Conservation (phyloP, 2,888 invertebrate species). For the Parelbella ahira region DNA sequence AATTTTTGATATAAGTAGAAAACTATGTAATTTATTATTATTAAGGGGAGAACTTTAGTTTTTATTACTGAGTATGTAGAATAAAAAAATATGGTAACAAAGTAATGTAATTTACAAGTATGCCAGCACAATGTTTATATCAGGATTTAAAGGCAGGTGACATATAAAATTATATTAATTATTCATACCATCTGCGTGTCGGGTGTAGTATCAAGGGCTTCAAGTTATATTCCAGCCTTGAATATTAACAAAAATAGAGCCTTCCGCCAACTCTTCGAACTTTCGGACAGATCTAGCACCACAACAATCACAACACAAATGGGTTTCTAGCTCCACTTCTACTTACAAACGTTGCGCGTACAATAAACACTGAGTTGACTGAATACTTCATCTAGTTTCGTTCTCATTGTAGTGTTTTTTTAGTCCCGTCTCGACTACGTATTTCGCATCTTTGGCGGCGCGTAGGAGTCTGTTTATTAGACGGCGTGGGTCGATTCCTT, state of each 20-base stretch:
- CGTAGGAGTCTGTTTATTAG: constrained; percentile 72
- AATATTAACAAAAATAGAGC: constrained; percentile 40
- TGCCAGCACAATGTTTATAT: too few relatives aligned
- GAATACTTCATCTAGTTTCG: constrained; percentile 46
- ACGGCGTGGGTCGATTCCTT: constrained; percentile 69
- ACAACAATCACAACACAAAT: constrained; percentile 29
- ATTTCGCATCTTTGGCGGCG: constrained; percentile 45
- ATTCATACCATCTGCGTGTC: constrained; percentile 33
- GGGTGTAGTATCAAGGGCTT: constrained; percentile 32
- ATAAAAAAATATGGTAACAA: too few relatives aligned
- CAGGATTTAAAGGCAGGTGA: too few relatives aligned
- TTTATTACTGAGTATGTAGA: too few relatives aligned
- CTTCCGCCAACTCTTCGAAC: constrained; percentile 32
- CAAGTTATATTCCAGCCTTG: constrained; percentile 43
- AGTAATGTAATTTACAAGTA: too few relatives aligned
- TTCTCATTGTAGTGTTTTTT: constrained; percentile 46
- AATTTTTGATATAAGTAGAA: too few relatives aligned
- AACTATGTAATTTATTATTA: too few relatives aligned
- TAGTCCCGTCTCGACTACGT: constrained; percentile 39
- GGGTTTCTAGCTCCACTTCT: constrained; percentile 16
- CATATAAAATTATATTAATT: too few relatives aligned
- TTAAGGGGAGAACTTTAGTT: too few relatives aligned
- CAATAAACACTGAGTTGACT: constrained; percentile 34
- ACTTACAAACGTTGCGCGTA: constrained; percentile 29
- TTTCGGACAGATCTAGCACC: constrained; percentile 30